Conservation (phyloP, 2,797 vertebrate genomes). For the Bradypus variegatus region DNA sequence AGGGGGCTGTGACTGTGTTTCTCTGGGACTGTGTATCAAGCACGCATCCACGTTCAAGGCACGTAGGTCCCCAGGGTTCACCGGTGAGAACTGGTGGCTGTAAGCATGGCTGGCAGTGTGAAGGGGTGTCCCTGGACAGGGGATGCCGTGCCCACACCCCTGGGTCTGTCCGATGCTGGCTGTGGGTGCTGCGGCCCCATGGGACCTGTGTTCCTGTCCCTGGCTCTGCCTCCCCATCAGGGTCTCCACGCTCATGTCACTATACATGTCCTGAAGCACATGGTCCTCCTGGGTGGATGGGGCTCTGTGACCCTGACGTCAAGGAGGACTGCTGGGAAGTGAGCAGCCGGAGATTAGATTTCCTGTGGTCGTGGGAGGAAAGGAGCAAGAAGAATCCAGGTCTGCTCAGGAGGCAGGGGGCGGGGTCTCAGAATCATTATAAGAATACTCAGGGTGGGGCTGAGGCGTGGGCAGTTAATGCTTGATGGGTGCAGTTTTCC, state of each 20-base stretch:
- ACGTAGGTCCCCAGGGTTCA: background rate
- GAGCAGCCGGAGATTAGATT: slow-evolving; percentile 53
- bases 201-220: background rate
- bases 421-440: background rate
- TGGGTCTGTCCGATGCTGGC: background rate
- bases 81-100: background rate
- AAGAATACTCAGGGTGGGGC: background rate
- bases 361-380: background rate
- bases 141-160: background rate
- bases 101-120: background rate
- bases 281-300: background rate
- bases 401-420: background rate
- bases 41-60: background rate
- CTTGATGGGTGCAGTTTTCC: no score
- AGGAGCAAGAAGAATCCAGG: background rate
- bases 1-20: background rate
- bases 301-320: background rate
- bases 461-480: no score
- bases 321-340: slow-evolving; percentile 38
- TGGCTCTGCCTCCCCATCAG: background rate
- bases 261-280: background rate
- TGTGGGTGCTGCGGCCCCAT: no score
- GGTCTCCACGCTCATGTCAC: background rate
- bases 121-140: background rate
- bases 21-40: background rate